These are phyloP conservation scores for Orius laevigatus DNA, from an alignment of 1,140 invertebrate genomes.

Conservation along the genomic window DNA sequence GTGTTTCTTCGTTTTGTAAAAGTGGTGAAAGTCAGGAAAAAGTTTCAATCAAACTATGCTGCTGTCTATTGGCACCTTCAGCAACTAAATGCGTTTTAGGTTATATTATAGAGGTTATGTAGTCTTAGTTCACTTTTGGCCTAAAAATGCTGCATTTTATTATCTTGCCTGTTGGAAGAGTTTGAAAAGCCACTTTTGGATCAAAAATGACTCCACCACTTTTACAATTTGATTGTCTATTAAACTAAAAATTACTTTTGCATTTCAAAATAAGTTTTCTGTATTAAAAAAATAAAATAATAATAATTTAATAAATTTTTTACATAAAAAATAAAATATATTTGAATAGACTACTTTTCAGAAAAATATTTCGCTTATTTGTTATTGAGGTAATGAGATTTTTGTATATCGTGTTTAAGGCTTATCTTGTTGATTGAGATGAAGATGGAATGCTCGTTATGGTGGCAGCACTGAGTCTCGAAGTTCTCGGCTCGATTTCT, in stretches of 20 bases:
- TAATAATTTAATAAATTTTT: background rate
- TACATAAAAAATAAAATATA: background rate
- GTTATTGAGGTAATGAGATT: background rate
- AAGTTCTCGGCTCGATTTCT: slow-evolving; percentile 64
- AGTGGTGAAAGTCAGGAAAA: too few species aligned
- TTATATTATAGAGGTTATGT: too few species aligned
- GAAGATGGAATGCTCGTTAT: slow-evolving; percentile 17
- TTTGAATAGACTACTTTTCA: background rate
- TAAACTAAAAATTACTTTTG: background rate
- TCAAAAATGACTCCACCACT: too few species aligned
- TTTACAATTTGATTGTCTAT: too few species aligned
- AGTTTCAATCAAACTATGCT: too few species aligned
- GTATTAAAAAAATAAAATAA: background rate
- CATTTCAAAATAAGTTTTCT: background rate
- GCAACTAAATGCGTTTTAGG: too few species aligned
- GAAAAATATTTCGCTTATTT: background rate
- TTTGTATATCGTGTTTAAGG: background rate
- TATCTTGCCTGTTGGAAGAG: too few species aligned
- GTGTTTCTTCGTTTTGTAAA: too few species aligned
- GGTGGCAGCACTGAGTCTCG: slow-evolving; percentile 33
- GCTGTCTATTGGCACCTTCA: too few species aligned
- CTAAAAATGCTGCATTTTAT: too few species aligned
- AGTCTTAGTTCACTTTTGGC: too few species aligned
- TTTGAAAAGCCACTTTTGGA: too few species aligned
- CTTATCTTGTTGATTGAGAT: background rate